Conservation (phyloP, 1,140 invertebrate species). For the Anastatus disparis region DNA sequence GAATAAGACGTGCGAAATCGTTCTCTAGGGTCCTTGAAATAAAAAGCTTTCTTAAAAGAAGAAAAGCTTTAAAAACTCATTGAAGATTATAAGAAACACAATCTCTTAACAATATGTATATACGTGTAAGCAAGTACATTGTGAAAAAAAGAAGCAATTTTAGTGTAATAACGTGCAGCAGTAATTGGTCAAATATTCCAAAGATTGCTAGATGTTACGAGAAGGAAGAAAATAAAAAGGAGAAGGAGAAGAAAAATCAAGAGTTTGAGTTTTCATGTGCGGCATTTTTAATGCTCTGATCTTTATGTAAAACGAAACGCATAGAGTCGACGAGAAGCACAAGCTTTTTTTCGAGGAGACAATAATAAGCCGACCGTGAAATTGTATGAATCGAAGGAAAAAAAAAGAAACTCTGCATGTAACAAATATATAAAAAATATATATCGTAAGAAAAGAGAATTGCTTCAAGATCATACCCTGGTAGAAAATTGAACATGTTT, state of each 20-base stretch:
- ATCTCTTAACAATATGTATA: too few relatives aligned
- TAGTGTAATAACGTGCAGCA: constrained; percentile 44
- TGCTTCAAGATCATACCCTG: too few relatives aligned
- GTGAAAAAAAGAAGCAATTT: constrained; percentile 46
- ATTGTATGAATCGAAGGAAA: constrained; percentile 61
- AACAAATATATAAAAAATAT: too few relatives aligned
- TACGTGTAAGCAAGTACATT: neutral
- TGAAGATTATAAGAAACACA: neutral
- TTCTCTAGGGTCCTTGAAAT: constrained; percentile 27
- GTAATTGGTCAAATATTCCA: constrained; percentile 48
- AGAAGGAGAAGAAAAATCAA: neutral
- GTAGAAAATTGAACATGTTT: too few relatives aligned
- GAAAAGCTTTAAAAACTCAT: neutral
- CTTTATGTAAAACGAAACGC: constrained; percentile 60
- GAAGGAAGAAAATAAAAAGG: neutral
- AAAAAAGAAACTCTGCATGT: constrained; percentile 32
- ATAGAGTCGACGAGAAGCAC: neutral
- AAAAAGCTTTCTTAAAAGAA: too few relatives aligned
- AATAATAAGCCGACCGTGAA: constrained; percentile 61
- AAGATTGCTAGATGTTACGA: neutral
- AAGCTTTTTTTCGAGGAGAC: constrained; percentile 13
- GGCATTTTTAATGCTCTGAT: constrained; percentile 63
- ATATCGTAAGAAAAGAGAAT: too few relatives aligned
- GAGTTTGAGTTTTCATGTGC: constrained; percentile 36
- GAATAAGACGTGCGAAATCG: constrained; percentile 38